These are phyloP conservation scores for Psittacula derbiana DNA, from an alignment of 2,797 vertebrate species.

Conservation along the genomic window DNA sequence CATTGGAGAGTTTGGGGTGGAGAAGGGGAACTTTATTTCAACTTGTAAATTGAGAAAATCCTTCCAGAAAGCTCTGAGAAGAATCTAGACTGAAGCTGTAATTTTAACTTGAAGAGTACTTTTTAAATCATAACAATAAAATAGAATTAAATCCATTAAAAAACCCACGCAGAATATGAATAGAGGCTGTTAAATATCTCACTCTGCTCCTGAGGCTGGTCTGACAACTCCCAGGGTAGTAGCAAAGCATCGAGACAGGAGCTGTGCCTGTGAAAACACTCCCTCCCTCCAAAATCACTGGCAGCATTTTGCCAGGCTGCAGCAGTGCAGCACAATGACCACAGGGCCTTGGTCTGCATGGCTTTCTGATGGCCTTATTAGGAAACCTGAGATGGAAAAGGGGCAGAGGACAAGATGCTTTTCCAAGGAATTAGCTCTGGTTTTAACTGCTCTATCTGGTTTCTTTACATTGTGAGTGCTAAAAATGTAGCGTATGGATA, in stretches of 20 bases:
- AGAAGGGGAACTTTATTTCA: not conserved
- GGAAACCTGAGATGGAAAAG: not conserved
- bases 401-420: not conserved
- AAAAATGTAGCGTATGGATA: not conserved
- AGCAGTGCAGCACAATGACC: not conserved
- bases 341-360: accelerated
- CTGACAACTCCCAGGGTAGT: not conserved
- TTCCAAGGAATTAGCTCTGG: not conserved
- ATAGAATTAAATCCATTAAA: constrained; percentile 67
- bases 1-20: not conserved
- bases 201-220: not conserved
- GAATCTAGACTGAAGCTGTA: constrained; percentile 42
- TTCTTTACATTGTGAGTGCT: not conserved
- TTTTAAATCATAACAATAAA: constrained; percentile 65
- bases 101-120: constrained; percentile 54
- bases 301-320: not conserved
- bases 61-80: constrained; percentile 48
- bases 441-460: not conserved
- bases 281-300: not conserved
- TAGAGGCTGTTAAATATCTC: constrained; percentile 9
- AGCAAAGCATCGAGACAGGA: not conserved
- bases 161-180: constrained; percentile 49
- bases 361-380: not conserved
- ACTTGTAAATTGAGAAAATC: constrained; percentile 34
- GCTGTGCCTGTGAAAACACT: not conserved